Evolutionary conservation across 2,113 vertebrate species (phyloP).

Genomic region (Pica pica): DNA sequence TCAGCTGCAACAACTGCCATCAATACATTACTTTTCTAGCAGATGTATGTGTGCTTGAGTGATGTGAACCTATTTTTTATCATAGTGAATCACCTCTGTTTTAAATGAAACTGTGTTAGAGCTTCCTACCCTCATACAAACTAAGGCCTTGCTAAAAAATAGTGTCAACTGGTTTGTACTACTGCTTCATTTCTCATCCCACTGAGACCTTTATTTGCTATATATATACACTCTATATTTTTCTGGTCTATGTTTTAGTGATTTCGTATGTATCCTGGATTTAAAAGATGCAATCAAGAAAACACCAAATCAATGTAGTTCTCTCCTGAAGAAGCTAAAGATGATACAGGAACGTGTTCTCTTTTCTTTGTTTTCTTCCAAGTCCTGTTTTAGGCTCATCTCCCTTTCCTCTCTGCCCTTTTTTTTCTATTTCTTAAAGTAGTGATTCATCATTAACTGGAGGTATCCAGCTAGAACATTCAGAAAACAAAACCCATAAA

Average conservation of each 20-base stretch:
- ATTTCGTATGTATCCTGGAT: background rate
- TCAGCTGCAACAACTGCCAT: background rate
- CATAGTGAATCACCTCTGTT: background rate
- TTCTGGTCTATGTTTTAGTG: background rate
- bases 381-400: background rate
- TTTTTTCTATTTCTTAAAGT: no score
- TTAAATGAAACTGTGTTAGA: background rate
- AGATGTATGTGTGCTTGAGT: background rate
- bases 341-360: rapidly evolving
- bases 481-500: background rate
- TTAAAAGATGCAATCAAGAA: background rate
- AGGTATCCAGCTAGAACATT: background rate
- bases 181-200: background rate
- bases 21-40: background rate
- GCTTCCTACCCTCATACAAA: background rate
- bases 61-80: background rate
- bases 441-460: background rate
- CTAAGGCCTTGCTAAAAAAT: background rate
- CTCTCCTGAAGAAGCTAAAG: background rate
- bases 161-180: background rate
- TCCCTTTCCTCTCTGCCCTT: rapidly evolving
- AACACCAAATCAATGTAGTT: background rate
- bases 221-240: background rate
- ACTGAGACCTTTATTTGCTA: background rate
- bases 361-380: background rate